Evolutionary conservation across 2,113 vertebrate genomes (phyloP), one percentile per base, ranked within the genome.

Genomic region (Otolemur garnettii): DNA sequence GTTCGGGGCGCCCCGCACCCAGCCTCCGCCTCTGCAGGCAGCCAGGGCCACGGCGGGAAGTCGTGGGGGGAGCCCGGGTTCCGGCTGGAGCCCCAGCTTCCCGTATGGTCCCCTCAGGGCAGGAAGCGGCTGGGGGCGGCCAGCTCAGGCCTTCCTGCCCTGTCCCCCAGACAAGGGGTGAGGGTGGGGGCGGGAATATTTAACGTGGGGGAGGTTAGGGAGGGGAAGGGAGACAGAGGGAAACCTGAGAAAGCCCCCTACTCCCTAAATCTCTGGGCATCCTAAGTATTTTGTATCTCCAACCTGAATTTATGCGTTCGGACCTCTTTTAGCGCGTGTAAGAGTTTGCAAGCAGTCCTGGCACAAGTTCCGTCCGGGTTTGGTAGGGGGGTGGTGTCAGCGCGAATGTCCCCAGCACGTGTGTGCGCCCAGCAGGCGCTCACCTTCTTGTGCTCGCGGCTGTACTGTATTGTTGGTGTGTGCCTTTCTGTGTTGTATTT

Each of bases 31-130:
- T 74, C 81, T 59, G 87, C 35, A 4, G 75, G 80, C 90, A 64
- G 87, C 64, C 15, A 0, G 33, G 72, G 59, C 30, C 22, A 0
- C 30, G 12, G 78, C 96, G 96, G 97, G 95, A 97, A 97, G 96
- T 97, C 6, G 75, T 96, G 94, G 96, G 94, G 96, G 96, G 96
- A 91, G 95, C 74, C 86, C 82, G 97, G 97, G 95, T 97, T 98
- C 97, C 97, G 96, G 95, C 84, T 95, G 96, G 90, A 97, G 95
- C 93, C 90, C 75, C 24, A 19, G 96, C 94, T 98, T 98, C 96
- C 97, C 64, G 96, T 97, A 91, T 80, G 4, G 92, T 89, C 95
- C 94, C 82, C 68, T 89, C 1, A 7, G 90, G 77, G 94, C 97
- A 98, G 97, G 97, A 98, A 97, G 92, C 60, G 7, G 83, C 75